Base-by-base conservation (phyloP, 1,140 invertebrate species). In the Muscidifurax raptorellus region DNA sequence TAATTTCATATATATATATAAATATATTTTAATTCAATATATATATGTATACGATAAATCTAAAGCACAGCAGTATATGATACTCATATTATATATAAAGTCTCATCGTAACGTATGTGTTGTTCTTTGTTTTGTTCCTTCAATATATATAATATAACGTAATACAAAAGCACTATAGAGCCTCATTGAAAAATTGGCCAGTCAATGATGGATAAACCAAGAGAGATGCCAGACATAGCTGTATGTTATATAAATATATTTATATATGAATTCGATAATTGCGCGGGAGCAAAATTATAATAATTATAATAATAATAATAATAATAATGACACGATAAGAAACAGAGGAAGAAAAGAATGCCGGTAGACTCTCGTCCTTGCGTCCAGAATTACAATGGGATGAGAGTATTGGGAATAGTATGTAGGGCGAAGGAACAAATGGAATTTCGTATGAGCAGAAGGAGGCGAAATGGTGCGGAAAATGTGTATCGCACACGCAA, bases 21-120 rank as follows among this genome's bases (percentile, higher is more conserved):
- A 87, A 86, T 88, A 89, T 88, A 89, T 88, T 86, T 87, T 88
- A 89, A 88, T 89, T 89, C n/a, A 80, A 89, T 87, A 87, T 89
- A 87, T 89, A 89, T 89, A 87, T 88, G 88, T 89, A 85, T 88
- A 89, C 88, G 81, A 89, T 89, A 87, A 86, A 89, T 89, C 89
- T 89, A 89, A 87, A 88, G 88, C 88, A 89, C 89, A 88, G 87
- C 87, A 87, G 83, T 88, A 85, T 85, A 75, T 69, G 78, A 85
- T 81, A 81, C 84, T 85, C 79, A 77, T 76, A 81, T 75, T 80
- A 67, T 80, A 72, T 84, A 80, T 75, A 80, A 85, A 85, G 84
- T 85, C 79, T 85, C 84, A 81, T 85, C 80, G 59, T 85, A 85
- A 77, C 78, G 59, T 82, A 22, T 81, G 22, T 44, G 28, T 80